Evolutionary conservation across 2,888 invertebrate genomes (phyloP).

Genomic region (Drosophila mulleri): DNA sequence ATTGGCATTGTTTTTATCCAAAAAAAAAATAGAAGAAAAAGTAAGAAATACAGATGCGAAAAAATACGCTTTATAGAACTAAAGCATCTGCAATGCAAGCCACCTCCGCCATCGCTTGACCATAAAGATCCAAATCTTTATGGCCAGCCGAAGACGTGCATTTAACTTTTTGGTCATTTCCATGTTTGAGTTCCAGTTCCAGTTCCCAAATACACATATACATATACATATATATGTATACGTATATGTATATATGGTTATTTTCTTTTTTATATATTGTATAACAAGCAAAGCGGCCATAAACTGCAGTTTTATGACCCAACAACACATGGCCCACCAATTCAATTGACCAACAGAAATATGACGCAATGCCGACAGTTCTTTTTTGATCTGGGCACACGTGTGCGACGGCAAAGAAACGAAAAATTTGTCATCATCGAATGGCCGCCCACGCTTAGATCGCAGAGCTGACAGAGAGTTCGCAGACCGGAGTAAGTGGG

Average conservation of each 20-base stretch:
- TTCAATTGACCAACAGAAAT: slow-evolving; percentile 42
- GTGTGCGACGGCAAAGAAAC: slow-evolving; percentile 39
- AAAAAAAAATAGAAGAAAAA: slow-evolving; percentile 22
- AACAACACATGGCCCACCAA: slow-evolving; percentile 45
- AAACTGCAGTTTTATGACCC: slow-evolving; percentile 68
- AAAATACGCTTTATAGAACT: slow-evolving; percentile 52
- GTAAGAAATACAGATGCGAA: too few relatives aligned
- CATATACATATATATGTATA: not conserved
- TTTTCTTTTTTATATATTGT: slow-evolving; percentile 4
- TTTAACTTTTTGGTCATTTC: slow-evolving; percentile 55
- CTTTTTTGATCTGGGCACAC: slow-evolving; percentile 52
- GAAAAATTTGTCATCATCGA: slow-evolving; percentile 65
- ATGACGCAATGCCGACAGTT: slow-evolving; percentile 54
- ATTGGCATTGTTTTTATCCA: slow-evolving; percentile 51
- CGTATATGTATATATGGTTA: slow-evolving; percentile 15
- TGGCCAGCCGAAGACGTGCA: slow-evolving; percentile 58
- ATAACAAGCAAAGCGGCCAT: slow-evolving; percentile 36
- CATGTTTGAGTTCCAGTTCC: slow-evolving; percentile 43
- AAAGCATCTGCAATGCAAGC: slow-evolving; percentile 33
- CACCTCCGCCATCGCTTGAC: slow-evolving; percentile 14
- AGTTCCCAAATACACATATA: slow-evolving; percentile 36
- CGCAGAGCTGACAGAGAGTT: not conserved
- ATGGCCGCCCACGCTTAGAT: slow-evolving; percentile 60
- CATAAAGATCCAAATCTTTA: slow-evolving; percentile 63
- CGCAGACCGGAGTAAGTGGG: not conserved